phyloP scores from a whole-genome alignment of 2,888 invertebrate species.

The Hirtodrosophila trivittata region DNA sequence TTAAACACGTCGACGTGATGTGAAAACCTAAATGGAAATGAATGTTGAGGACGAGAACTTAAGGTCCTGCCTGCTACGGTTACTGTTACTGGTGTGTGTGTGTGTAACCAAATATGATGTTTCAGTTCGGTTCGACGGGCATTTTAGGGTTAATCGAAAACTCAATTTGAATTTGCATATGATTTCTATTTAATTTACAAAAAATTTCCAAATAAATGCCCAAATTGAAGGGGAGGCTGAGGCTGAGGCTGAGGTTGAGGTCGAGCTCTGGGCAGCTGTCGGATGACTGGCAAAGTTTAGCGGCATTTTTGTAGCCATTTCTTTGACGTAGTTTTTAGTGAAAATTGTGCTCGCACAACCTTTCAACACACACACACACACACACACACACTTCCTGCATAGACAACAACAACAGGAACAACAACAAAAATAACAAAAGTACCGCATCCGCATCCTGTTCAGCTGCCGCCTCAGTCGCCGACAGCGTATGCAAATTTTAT shows the following conservation, averaged over 20 bases:
- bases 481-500: slow-evolving; percentile 71
- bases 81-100: no score
- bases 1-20: slow-evolving; percentile 79
- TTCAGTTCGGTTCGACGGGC: slow-evolving; percentile 8
- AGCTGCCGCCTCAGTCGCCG: slow-evolving; percentile 28
- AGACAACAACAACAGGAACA: slow-evolving; percentile 62
- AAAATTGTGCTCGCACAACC: slow-evolving; percentile 37
- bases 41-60: slow-evolving; percentile 3
- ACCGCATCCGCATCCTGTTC: slow-evolving; percentile 66
- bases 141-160: slow-evolving; percentile 68
- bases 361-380: slow-evolving; percentile 61
- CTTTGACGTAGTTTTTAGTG: slow-evolving; percentile 57
- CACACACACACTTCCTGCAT: slow-evolving; percentile 74
- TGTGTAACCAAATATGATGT: slow-evolving; percentile 69
- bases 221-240: background rate
- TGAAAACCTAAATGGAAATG: slow-evolving; percentile 39
- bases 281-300: slow-evolving; percentile 61
- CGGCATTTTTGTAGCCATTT: slow-evolving; percentile 63
- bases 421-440: slow-evolving; percentile 35
- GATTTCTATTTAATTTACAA: slow-evolving; percentile 72
- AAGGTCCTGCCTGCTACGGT: slow-evolving; percentile 16
- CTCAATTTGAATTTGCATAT: slow-evolving; percentile 76
- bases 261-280: slow-evolving; percentile 56
- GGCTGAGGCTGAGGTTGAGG: slow-evolving; percentile 14
- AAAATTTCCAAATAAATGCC: slow-evolving; percentile 29